These are phyloP conservation scores for Leucophenga maculata DNA, from an alignment of 2,888 invertebrate genomes.

Conservation along the genomic window DNA sequence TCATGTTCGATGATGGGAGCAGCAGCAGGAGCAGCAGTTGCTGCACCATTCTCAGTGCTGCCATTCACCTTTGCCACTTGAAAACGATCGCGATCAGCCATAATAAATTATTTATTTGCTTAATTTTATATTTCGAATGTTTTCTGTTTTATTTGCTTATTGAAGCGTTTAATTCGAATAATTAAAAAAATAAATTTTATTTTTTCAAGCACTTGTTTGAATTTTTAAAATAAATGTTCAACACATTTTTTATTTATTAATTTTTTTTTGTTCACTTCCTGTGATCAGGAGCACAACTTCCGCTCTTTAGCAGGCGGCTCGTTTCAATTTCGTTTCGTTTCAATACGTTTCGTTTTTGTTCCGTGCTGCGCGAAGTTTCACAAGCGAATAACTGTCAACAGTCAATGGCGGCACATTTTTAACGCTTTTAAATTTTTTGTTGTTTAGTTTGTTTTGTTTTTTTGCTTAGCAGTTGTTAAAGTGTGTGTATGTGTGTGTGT, in stretches of 20 bases:
- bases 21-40: conserved; percentile 48
- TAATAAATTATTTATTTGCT: conserved; percentile 39
- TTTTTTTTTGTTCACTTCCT: conserved; percentile 16
- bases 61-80: conserved; percentile 63
- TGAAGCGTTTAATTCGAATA: conserved; percentile 23
- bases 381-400: conserved; percentile 48
- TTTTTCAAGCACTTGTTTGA: conserved; percentile 23
- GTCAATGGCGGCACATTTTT: conserved; percentile 49
- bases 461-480: neutral
- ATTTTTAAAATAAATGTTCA: neutral
- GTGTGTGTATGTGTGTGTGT: neutral
- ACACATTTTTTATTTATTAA: conserved; percentile 17
- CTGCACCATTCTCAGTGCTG: conserved; percentile 40
- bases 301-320: no score
- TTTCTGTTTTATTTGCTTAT: conserved; percentile 15
- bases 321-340: conserved; percentile 19
- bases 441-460: neutral
- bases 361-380: conserved; percentile 42
- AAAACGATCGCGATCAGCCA: conserved; percentile 67
- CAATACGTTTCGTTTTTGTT: neutral
- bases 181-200: conserved; percentile 22
- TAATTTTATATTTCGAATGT: neutral
- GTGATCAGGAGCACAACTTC: conserved; percentile 29
- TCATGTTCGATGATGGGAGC: conserved; percentile 38
- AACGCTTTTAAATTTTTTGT: conserved; percentile 34